Base-by-base conservation (phyloP, 2,797 vertebrate genomes). In the Chelon labrosus region DNA sequence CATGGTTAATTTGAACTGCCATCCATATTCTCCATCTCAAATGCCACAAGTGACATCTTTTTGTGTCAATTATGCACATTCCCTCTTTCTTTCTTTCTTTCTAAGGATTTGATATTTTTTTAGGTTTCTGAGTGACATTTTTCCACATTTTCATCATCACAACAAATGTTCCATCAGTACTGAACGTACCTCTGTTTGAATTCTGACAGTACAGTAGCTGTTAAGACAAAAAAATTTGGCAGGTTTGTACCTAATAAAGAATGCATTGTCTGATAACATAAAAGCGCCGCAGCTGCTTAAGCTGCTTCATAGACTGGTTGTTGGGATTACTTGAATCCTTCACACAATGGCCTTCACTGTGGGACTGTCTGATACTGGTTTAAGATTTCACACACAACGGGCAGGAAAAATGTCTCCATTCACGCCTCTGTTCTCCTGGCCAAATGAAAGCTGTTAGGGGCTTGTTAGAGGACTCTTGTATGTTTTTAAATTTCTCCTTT, bases 301-400 rank as follows among this genome's bases (percentile, higher is more conserved):
- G 38, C 52, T 54, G 19, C 47, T 41, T 50, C 42, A 17, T 49
- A 25, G 12, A 37, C 44, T 50, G 54, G 12, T 38, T 41, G 44
- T 2, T 38, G 63, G 70, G 76, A 84, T 84, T 70, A 72, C 22
- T 1, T 37, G 56, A 47, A 70, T 79, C 69, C 49, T 75, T 77
- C 58, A 38, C 52, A 63, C 71, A 5, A 44, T 51, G 61, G 17
- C 61, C 52, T 38, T 35, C 54, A n/a, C 70, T 64, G 59, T 51
- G 54, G n/a, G 56, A 65, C 42, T 19, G 9, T 54, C 60, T 81
- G 55, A 66, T 47, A 39, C 16, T 4, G 55, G 63, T 77, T 55
- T 65, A 46, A 53, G 44, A n/a, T 72, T 59, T 85, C 77, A 74
- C 58, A 74, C 58, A 53, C 50, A 49, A 67, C 53, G 16, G 17